Evolutionary conservation across 2,888 invertebrate species (phyloP).

Genomic region (Dynastes grantii): DNA sequence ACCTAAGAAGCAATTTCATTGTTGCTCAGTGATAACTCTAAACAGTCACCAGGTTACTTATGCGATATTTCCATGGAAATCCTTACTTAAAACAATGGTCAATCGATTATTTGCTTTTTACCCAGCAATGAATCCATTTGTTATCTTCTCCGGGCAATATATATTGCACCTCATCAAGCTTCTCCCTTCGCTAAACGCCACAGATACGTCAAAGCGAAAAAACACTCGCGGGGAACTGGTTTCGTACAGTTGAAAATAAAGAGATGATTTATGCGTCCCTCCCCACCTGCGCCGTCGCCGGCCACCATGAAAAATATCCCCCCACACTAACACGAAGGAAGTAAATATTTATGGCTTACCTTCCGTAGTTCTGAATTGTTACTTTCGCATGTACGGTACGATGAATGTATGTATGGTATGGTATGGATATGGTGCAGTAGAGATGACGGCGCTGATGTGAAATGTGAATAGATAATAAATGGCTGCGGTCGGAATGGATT

Average conservation of each 20-base stretch:
- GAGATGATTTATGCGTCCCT: conserved; percentile 32
- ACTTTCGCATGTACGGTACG: conserved; percentile 6
- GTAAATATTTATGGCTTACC: conserved; percentile 41
- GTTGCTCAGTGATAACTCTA: no score
- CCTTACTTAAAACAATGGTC: no score
- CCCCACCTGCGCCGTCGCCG: background rate
- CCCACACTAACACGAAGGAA: conserved; percentile 12
- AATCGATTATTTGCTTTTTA: no score
- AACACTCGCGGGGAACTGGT: background rate
- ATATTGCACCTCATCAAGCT: no score
- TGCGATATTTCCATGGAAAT: no score
- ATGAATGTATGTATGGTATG: conserved; percentile 1
- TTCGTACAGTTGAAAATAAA: conserved; percentile 9
- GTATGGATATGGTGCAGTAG: conserved; percentile 9
- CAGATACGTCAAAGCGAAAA: conserved; percentile 5
- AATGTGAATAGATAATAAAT: conserved; percentile 34
- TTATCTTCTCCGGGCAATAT: no score
- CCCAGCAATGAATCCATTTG: no score
- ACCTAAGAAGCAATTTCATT: no score
- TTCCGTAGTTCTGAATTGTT: conserved; percentile 45
- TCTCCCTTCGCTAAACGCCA: background rate
- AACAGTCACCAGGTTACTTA: no score
- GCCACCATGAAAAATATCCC: conserved; percentile 37
- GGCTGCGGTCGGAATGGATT: conserved; percentile 11
- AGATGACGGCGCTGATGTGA: conserved; percentile 6